phyloP scores from a whole-genome alignment of 2,113 vertebrate genomes.

The Pithys albifrons region DNA sequence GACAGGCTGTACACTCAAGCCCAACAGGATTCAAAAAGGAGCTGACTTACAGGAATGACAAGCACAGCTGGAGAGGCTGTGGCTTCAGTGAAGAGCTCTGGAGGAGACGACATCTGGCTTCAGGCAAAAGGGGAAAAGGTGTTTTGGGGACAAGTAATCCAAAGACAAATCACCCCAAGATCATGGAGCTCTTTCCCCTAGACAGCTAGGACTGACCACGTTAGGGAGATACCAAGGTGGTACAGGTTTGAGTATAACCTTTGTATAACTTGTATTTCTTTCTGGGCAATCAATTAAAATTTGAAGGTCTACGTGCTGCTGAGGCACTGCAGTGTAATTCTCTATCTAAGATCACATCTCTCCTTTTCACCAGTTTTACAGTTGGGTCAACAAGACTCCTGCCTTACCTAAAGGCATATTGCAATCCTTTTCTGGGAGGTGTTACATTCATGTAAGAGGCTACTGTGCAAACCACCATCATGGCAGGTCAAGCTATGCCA shows the following conservation, averaged over 20 bases:
- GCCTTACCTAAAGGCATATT: neutral
- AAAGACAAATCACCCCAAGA: neutral
- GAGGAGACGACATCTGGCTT: neutral
- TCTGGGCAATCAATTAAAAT: neutral
- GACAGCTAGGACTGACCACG: neutral
- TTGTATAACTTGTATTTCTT: neutral
- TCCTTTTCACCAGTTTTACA: neutral
- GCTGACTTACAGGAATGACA: neutral
- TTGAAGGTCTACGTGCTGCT: neutral
- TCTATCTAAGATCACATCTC: neutral
- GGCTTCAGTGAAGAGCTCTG: neutral
- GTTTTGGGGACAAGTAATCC: neutral
- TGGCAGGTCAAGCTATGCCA: neutral
- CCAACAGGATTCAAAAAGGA: neutral
- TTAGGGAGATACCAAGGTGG: neutral
- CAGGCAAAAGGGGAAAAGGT: neutral
- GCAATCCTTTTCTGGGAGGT: neutral
- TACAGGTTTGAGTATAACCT: neutral
- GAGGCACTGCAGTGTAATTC: neutral
- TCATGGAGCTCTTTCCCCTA: neutral
- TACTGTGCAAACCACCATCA: neutral
- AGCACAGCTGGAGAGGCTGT: accelerated
- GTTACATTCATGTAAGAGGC: neutral
- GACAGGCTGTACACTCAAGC: neutral
- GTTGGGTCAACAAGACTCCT: neutral